phyloP scores from a whole-genome alignment of 1,140 invertebrate genomes.

The Megalonaias nervosa region DNA sequence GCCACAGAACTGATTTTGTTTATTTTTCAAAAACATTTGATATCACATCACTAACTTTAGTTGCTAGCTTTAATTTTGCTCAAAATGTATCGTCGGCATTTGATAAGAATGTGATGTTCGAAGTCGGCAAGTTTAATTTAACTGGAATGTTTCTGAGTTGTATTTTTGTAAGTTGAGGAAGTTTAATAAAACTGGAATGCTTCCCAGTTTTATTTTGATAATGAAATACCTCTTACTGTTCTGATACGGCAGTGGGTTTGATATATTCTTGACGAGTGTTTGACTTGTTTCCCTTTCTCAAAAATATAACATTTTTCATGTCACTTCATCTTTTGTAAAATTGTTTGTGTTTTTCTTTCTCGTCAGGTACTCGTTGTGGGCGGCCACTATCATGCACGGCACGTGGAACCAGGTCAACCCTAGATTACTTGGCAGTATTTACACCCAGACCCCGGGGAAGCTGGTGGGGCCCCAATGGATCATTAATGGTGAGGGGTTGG shows the following conservation, averaged over 20 bases:
- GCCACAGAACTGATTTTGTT: too few species aligned
- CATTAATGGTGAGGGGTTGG: slow-evolving; percentile 54
- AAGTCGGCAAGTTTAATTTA: too few species aligned
- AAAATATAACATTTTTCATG: not conserved
- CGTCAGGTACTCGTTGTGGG: slow-evolving; percentile 48
- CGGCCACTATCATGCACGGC: slow-evolving; percentile 40
- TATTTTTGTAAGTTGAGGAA: too few species aligned
- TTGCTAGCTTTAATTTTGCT: too few species aligned
- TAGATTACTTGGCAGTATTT: slow-evolving; percentile 46
- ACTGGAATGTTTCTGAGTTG: too few species aligned
- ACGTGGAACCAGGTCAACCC: slow-evolving; percentile 51
- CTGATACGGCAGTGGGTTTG: not conserved
- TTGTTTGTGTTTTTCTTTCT: not conserved
- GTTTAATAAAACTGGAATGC: too few species aligned
- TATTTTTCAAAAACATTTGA: too few species aligned
- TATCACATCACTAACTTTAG: too few species aligned
- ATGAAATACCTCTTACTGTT: not conserved
- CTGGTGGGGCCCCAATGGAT: slow-evolving; percentile 50
- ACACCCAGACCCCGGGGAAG: slow-evolving; percentile 42
- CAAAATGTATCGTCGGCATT: too few species aligned
- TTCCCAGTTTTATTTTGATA: not conserved
- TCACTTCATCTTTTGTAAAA: not conserved
- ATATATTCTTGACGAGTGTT: not conserved
- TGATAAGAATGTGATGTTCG: too few species aligned
- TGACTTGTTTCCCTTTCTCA: not conserved